These are phyloP conservation scores for Dryocosmus kuriphilus DNA, from an alignment of 2,888 invertebrate species.

Conservation along the genomic window DNA sequence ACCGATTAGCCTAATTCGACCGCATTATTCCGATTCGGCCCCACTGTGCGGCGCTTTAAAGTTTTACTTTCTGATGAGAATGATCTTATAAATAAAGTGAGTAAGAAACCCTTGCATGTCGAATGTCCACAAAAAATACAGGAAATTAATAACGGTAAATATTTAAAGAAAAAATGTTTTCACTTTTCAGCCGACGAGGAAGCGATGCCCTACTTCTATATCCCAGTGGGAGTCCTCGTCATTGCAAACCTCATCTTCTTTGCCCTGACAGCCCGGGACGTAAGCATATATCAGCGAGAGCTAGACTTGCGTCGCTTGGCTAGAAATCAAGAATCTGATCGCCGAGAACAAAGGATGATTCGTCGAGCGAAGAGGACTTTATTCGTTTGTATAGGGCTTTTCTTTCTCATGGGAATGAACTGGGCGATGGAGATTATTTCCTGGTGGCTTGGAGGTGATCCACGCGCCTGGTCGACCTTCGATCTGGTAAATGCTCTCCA, in stretches of 20 bases:
- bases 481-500: slow-evolving; percentile 86
- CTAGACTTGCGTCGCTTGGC: slow-evolving; percentile 78
- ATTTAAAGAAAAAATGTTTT: background rate
- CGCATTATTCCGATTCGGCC: too few relatives aligned
- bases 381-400: slow-evolving; percentile 81
- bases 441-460: slow-evolving; percentile 81
- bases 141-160: background rate
- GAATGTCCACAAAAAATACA: too few relatives aligned
- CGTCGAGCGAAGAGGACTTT: slow-evolving; percentile 77
- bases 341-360: slow-evolving; percentile 66
- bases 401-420: slow-evolving; percentile 84
- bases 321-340: slow-evolving; percentile 70
- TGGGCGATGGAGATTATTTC: slow-evolving; percentile 87
- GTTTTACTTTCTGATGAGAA: too few relatives aligned
- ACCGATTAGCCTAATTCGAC: too few relatives aligned
- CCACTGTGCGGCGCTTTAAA: too few relatives aligned
- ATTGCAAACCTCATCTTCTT: slow-evolving; percentile 80
- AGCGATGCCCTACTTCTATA: slow-evolving; percentile 82
- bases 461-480: slow-evolving; percentile 81
- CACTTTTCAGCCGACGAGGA: slow-evolving; percentile 79
- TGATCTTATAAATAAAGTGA: too few relatives aligned
- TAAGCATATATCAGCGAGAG: slow-evolving; percentile 78
- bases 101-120: too few relatives aligned
- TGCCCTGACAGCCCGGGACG: slow-evolving; percentile 79
- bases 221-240: slow-evolving; percentile 81